Evolutionary conservation across 2,888 invertebrate species (phyloP).

Genomic region (Melieria picta): DNA sequence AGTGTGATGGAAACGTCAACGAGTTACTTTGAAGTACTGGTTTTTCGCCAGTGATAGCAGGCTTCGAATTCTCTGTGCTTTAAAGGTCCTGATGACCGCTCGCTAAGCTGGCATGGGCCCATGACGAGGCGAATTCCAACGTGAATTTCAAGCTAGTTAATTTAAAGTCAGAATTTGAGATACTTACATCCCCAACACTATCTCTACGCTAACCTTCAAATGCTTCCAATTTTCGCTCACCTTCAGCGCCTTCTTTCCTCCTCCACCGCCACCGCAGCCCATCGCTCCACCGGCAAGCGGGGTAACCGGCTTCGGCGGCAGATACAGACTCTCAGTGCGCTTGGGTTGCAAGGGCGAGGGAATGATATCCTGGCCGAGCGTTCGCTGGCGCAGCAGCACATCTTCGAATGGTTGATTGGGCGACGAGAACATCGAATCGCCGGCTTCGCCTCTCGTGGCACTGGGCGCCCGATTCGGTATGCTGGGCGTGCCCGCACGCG

Average conservation of each 20-base stretch:
- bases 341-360: slow-evolving; percentile 89
- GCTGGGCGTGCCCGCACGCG: slow-evolving; percentile 69
- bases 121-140: too few species aligned
- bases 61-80: too few species aligned
- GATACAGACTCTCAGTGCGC: slow-evolving; percentile 89
- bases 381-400: slow-evolving; percentile 80
- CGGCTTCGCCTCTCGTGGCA: slow-evolving; percentile 55
- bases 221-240: slow-evolving; percentile 48
- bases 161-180: too few species aligned
- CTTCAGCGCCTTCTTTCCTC: slow-evolving; percentile 65
- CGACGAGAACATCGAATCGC: slow-evolving; percentile 65
- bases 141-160: too few species aligned
- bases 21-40: too few species aligned
- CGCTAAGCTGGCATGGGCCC: too few species aligned
- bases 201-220: too few species aligned
- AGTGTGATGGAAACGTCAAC: too few species aligned
- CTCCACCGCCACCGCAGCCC: slow-evolving; percentile 64
- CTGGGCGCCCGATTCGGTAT: slow-evolving; percentile 58
- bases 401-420: slow-evolving; percentile 81
- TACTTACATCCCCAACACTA: too few species aligned
- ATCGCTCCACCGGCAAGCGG: slow-evolving; percentile 55
- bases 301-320: slow-evolving; percentile 71
- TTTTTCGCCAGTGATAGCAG: too few species aligned
- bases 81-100: too few species aligned
- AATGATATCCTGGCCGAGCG: slow-evolving; percentile 87